Evolutionary conservation across 2,113 vertebrate species (phyloP).

Genomic region (Pluvialis apricaria): DNA sequence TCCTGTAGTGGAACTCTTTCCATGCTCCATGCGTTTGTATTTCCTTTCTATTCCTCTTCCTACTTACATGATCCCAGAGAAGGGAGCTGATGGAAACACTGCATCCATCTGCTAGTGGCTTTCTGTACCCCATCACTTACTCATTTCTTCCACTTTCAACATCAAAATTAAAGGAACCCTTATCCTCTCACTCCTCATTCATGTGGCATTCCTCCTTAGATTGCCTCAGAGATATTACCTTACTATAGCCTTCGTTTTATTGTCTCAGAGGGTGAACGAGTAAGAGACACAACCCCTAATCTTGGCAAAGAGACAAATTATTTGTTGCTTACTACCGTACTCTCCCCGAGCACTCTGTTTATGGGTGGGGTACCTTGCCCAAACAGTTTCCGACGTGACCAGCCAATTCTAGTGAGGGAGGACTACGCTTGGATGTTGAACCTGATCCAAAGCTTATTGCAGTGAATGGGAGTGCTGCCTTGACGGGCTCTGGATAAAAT

Average conservation of each 20-base stretch:
- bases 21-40: background rate
- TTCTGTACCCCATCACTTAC: background rate
- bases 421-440: background rate
- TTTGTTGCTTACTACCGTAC: conserved; percentile 4
- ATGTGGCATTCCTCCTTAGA: background rate
- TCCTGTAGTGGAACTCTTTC: conserved; percentile 8
- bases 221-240: background rate
- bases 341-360: background rate
- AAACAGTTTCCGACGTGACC: conserved; percentile 19
- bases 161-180: background rate
- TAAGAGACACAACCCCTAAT: background rate
- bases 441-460: background rate
- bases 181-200: background rate
- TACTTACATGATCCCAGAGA: background rate
- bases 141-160: background rate
- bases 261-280: conserved; percentile 12
- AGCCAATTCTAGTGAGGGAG: background rate
- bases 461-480: conserved; percentile 18
- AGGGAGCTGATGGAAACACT: background rate
- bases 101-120: background rate
- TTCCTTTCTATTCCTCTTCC: conserved; percentile 22
- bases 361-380: conserved; percentile 34
- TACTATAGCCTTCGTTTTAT: background rate
- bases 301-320: conserved; percentile 22
- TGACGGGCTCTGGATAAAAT: background rate